Evolutionary conservation across 2,888 invertebrate genomes (phyloP).

Genomic region (Microchrysa polita): DNA sequence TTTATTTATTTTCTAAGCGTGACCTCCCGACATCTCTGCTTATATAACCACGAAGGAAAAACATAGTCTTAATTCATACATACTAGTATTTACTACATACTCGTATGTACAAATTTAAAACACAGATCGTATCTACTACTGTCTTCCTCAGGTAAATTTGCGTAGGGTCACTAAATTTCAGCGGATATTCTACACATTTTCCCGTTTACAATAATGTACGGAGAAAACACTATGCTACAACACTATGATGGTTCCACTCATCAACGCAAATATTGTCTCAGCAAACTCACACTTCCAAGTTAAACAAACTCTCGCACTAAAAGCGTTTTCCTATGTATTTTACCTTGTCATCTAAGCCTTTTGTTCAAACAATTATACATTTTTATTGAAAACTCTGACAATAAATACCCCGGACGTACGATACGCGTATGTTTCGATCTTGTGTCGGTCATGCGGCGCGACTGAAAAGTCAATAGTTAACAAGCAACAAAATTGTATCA

Average conservation of each 20-base stretch:
- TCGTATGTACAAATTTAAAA: no score
- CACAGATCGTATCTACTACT: no score
- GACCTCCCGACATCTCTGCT: no score
- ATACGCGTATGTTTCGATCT: neutral
- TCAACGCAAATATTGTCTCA: constrained; percentile 28
- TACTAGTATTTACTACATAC: no score
- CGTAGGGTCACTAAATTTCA: no score
- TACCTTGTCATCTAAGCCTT: neutral
- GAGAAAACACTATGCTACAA: neutral
- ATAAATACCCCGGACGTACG: neutral
- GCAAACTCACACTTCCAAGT: constrained; percentile 39
- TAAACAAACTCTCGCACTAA: constrained; percentile 20
- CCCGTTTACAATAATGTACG: no score
- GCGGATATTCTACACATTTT: no score
- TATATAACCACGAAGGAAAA: no score
- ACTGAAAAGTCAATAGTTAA: constrained; percentile 29
- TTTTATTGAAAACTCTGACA: constrained; percentile 29
- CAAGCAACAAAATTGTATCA: constrained; percentile 23
- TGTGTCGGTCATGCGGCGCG: neutral
- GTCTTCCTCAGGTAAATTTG: no score
- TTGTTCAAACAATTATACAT: constrained; percentile 26
- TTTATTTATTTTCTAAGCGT: no score
- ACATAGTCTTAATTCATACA: no score
- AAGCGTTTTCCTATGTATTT: constrained; percentile 31
- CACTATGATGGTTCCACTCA: constrained; percentile 31